Percentiles rank a stretch among this genome's conserved stretches.
phyloP scores from a whole-genome alignment of 2,797 vertebrate genomes.

The Catharus ustulatus region DNA sequence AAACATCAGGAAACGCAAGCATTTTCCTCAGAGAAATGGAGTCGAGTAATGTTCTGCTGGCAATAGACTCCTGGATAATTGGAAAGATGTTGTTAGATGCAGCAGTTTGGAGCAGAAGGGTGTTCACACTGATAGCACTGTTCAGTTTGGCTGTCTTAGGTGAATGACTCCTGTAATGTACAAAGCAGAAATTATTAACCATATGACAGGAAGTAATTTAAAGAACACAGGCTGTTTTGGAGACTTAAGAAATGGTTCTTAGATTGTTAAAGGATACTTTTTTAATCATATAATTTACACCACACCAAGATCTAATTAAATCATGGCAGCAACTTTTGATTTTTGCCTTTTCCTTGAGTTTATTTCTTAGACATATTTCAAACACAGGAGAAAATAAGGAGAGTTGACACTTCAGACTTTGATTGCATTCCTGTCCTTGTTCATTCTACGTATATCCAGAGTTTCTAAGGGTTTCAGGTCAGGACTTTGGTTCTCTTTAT shows the following conservation, averaged over 20 bases:
- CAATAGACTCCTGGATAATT: neutral
- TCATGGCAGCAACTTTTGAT: neutral
- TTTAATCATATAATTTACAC: neutral
- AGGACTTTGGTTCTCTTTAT: neutral
- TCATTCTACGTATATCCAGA: neutral
- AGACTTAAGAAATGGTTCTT: neutral
- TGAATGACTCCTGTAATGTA: neutral
- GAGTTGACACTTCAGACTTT: neutral
- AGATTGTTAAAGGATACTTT: neutral
- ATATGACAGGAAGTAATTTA: constrained; percentile 59
- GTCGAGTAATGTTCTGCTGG: constrained; percentile 7
- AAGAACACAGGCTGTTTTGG: constrained; percentile 19
- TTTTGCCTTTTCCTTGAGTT: neutral
- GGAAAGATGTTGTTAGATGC: neutral
- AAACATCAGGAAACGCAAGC: constrained; percentile 42
- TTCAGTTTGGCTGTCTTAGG: neutral
- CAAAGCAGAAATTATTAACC: constrained; percentile 50
- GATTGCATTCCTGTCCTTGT: neutral
- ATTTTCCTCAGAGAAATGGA: constrained; percentile 36
- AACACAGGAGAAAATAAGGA: neutral
- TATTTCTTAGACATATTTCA: neutral
- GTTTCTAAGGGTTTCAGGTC: neutral
- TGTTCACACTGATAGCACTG: neutral
- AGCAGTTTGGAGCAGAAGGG: neutral
- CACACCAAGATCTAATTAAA: neutral